Evolutionary conservation across 1,140 invertebrate species (phyloP), one percentile per base, ranked within the genome.

Genomic region (Drosophila kohkoa): DNA sequence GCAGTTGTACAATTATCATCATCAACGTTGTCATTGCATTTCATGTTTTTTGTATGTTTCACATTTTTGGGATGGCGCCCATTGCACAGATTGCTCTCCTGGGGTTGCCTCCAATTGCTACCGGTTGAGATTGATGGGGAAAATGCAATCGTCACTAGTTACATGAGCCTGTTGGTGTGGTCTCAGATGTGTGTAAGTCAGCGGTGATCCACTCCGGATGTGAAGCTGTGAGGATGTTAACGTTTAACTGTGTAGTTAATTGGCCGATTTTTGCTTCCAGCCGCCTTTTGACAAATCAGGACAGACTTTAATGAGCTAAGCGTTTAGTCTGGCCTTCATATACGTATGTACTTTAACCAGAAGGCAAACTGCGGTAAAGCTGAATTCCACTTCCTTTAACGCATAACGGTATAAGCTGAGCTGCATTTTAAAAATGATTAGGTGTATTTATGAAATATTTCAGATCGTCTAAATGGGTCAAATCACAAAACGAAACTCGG

Each of bases 221-320:
- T 89, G 63, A 46, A 75, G 83, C 80, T 81, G 83, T 88, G 85
- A 88, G 83, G 83, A 88, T 88, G 83, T 88, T 88, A 85, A 88
- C 83, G 83, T 88, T 88, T 88, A 88, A 88, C 83, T 89, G 83
- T 83, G 86, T 75, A 77, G 85, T 80, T 88, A 88, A 88, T 88
- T 88, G 83, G 83, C 45, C 83, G 85, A 70, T 87, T 82, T 79
- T 77, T 69, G 52, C 68, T 87, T 68, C 41, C 43, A 70, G 54
- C 49, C 48, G 62, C 81, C 77, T 81, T 73, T 67, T 87, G 82
- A 79, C 79, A 35, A 54, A 32, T 32, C 28, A 54, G 28, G 35
- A 30, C 5, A 52, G 51, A 54, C 79, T 28, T 54, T 51, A 65
- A 32, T 60, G 49, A 54, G 62, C 3, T 57, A 63, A 30, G n/a